Conservation (phyloP, 2,113 vertebrate species). For the Anoplopoma fimbria region DNA sequence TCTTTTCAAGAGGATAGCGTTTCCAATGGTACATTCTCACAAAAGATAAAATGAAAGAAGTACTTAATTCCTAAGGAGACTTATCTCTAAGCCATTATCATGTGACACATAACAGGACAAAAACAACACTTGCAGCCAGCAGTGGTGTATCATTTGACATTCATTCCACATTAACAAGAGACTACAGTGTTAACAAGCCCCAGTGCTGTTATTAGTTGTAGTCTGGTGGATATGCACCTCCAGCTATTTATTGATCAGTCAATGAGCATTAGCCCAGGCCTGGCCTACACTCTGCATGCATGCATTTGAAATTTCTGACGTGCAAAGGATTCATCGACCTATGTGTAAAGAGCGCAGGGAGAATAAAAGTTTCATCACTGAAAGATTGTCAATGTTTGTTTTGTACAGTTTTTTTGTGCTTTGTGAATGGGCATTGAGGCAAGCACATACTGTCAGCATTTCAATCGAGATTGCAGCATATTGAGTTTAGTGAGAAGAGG, state of each 20-base stretch:
- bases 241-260: slow-evolving; percentile 72
- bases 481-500: slow-evolving; percentile 1
- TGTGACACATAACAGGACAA: neutral
- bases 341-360: neutral
- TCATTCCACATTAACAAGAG: slow-evolving; percentile 26
- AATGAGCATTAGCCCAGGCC: slow-evolving; percentile 60
- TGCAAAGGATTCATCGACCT: slow-evolving; percentile 48
- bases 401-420: neutral
- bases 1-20: neutral
- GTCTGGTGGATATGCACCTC: slow-evolving; percentile 55
- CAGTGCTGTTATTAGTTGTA: slow-evolving; percentile 52
- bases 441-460: neutral
- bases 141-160: slow-evolving; percentile 8
- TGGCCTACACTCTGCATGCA: slow-evolving; percentile 23
- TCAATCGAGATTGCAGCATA: slow-evolving; percentile 11
- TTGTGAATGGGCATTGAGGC: neutral
- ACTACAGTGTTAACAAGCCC: slow-evolving; percentile 22
- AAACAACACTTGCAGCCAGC: slow-evolving; percentile 3
- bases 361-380: neutral
- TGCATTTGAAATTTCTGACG: slow-evolving; percentile 40
- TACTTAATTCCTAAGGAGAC: neutral
- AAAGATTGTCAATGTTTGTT: neutral
- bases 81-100: neutral
- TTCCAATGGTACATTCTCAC: neutral
- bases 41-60: neutral